phyloP scores from a whole-genome alignment of 2,888 invertebrate species.

The Lepidocyrtinus sp. region DNA sequence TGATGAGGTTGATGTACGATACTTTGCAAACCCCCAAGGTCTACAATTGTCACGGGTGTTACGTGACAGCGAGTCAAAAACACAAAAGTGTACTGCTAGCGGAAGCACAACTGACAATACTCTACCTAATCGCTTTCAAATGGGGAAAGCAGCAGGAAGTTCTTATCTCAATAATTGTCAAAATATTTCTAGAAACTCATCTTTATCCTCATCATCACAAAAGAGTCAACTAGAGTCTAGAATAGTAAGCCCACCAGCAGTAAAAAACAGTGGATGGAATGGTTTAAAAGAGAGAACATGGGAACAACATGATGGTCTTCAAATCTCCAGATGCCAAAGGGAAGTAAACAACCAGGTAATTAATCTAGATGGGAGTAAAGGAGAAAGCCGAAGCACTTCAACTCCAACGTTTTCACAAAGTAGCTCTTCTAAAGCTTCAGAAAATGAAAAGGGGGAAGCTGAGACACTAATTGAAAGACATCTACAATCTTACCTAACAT shows the following conservation, averaged over 20 bases:
- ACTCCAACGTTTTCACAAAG: no score
- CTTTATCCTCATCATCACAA: no score
- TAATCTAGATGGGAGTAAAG: neutral
- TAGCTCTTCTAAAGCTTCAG: neutral
- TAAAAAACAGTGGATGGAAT: no score
- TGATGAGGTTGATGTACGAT: neutral
- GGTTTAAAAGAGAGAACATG: conserved; percentile 27
- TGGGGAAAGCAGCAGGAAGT: neutral
- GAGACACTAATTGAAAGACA: conserved; percentile 49
- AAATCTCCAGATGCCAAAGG: conserved; percentile 51
- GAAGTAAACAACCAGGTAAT: neutral
- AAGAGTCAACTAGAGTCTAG: no score
- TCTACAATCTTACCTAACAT: conserved; percentile 41
- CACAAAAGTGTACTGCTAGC: neutral
- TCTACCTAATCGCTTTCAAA: neutral
- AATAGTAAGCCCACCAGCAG: no score
- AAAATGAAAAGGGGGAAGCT: conserved; percentile 35
- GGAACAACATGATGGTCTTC: conserved; percentile 25
- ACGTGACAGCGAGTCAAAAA: conserved; percentile 15
- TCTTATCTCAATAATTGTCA: neutral
- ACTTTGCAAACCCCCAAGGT: conserved; percentile 34
- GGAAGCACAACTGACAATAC: neutral
- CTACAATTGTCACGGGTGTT: conserved; percentile 45
- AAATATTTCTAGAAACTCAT: conserved; percentile 33
- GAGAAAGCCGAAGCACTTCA: conserved; percentile 16